A percentile compares a stretch with the other conserved stretches of the same genome.
Evolutionary conservation across 2,888 invertebrate genomes (phyloP).

Genomic region (Harmothoe impar): DNA sequence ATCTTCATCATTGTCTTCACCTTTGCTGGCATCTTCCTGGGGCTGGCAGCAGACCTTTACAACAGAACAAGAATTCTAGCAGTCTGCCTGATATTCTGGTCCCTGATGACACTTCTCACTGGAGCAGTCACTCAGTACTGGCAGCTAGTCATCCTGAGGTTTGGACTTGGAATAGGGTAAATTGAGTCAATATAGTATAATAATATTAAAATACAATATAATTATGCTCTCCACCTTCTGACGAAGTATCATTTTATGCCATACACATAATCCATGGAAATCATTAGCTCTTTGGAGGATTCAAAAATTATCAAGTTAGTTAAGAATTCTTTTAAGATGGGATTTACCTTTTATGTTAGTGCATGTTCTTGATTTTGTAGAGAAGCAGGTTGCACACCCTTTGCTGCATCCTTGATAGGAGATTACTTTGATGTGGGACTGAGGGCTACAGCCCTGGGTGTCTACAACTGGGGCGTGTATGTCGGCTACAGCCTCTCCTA

Average conservation of each 20-base stretch:
- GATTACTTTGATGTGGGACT: conserved; percentile 82
- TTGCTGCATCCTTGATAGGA: conserved; percentile 79
- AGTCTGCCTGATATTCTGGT: conserved; percentile 91
- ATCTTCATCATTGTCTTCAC: conserved; percentile 96
- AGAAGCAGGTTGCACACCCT: conserved; percentile 84
- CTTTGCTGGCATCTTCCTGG: conserved; percentile 92
- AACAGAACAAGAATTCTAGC: conserved; percentile 88
- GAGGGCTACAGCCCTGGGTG: conserved; percentile 93
- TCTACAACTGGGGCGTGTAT: conserved; percentile 98
- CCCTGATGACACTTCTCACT: conserved; percentile 92
- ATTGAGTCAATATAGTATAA: not conserved
- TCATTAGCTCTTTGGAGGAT: not conserved
- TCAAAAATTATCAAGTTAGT: not conserved
- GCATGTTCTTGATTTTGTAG: conserved; percentile 81
- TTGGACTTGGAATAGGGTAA: conserved; percentile 90
- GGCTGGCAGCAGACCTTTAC: conserved; percentile 87
- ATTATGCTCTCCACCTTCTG: not conserved
- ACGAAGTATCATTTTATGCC: not conserved
- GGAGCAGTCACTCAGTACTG: conserved; percentile 93
- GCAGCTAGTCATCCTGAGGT: conserved; percentile 93
- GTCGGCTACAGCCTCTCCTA: conserved; percentile 95
- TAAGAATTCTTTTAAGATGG: no score
- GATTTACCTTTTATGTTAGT: no score
- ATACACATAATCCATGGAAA: not conserved
- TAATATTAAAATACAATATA: not conserved